Evolutionary conservation across 2,888 invertebrate genomes (phyloP).

Genomic region (Aplocera efformata): DNA sequence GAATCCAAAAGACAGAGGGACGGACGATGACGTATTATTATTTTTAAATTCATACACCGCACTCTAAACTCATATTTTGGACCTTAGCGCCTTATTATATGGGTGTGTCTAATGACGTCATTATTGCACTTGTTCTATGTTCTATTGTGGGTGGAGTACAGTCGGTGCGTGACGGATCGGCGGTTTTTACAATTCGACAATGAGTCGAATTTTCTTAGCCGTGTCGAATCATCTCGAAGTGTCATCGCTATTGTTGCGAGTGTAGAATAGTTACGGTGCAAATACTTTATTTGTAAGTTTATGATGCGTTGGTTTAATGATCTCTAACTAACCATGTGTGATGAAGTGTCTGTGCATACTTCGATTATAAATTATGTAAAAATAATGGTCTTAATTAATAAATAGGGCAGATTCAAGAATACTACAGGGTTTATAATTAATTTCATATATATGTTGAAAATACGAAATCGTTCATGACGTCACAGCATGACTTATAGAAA

Average conservation of each 20-base stretch:
- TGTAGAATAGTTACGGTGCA: conserved; percentile 25
- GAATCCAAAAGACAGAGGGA: conserved; percentile 71
- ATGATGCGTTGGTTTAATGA: conserved; percentile 1
- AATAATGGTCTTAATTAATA: no score
- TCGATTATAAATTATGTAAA: no score
- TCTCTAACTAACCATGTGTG: background rate
- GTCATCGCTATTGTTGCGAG: conserved; percentile 14
- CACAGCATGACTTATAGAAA: no score
- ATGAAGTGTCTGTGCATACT: background rate
- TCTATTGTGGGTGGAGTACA: conserved; percentile 50
- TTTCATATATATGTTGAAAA: no score
- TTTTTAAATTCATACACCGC: conserved; percentile 70
- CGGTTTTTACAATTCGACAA: conserved; percentile 67
- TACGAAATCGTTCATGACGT: no score
- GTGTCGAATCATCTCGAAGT: conserved; percentile 39
- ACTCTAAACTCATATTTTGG: conserved; percentile 26
- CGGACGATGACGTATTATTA: conserved; percentile 69
- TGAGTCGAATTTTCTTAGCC: conserved; percentile 48
- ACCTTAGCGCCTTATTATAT: conserved; percentile 29
- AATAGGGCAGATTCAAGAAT: no score
- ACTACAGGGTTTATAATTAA: no score
- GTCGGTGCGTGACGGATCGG: conserved; percentile 66
- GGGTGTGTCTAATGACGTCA: conserved; percentile 52
- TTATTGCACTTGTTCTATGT: conserved; percentile 67
- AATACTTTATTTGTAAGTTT: conserved; percentile 7